Conservation (phyloP, 1,140 invertebrate genomes). For the Streblospio benedicti region DNA sequence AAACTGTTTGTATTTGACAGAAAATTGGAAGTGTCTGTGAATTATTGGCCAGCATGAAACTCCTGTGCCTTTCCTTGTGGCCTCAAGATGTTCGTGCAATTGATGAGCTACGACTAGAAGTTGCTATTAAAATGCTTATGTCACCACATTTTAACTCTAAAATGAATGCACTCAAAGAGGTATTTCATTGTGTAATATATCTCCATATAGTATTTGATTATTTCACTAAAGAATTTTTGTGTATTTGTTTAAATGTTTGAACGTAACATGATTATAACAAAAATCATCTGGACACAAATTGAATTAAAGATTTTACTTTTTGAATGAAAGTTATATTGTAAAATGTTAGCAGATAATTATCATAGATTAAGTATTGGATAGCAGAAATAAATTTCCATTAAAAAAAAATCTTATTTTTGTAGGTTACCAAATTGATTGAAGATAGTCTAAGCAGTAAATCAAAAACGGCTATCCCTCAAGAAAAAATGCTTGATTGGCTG, state of each 20-base stretch:
- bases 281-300: too few relatives aligned
- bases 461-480: slow-evolving; percentile 41
- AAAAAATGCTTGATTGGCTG: slow-evolving; percentile 51
- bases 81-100: slow-evolving; percentile 44
- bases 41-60: slow-evolving; percentile 48
- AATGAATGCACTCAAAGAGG: slow-evolving; percentile 54
- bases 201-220: too few relatives aligned
- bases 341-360: too few relatives aligned
- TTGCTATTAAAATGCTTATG: slow-evolving; percentile 52
- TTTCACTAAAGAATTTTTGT: too few relatives aligned
- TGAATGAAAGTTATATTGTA: not conserved
- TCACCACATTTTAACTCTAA: slow-evolving; percentile 53
- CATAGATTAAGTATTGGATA: too few relatives aligned
- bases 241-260: too few relatives aligned
- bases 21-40: slow-evolving; percentile 49
- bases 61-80: slow-evolving; percentile 50
- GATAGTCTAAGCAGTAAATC: slow-evolving; percentile 41
- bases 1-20: slow-evolving; percentile 31
- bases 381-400: too few relatives aligned
- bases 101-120: slow-evolving; percentile 47
- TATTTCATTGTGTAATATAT: too few relatives aligned
- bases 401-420: too few relatives aligned
- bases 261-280: too few relatives aligned
- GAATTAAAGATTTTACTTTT: not conserved
- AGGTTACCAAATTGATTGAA: slow-evolving; percentile 51